A percentile compares a stretch with the other conserved stretches of the same genome.
Evolutionary conservation across 2,797 vertebrate species (phyloP).

Genomic region (Peromyscus attwateri): DNA sequence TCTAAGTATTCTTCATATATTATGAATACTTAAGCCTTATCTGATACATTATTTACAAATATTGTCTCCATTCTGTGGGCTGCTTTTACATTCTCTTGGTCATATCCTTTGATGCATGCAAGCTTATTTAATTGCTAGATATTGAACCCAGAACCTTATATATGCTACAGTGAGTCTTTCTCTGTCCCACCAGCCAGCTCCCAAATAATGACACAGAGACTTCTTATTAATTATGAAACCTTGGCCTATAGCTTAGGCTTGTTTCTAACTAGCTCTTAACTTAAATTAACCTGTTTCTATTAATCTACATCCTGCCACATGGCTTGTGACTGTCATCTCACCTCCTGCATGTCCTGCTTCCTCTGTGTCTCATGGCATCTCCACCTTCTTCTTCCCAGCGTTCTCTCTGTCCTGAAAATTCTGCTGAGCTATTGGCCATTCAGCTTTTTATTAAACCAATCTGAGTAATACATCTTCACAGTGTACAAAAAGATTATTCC

Average conservation of each 20-base stretch:
- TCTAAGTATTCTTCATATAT: slow-evolving; percentile 40
- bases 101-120: not conserved
- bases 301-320: not conserved
- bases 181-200: not conserved
- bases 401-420: not conserved
- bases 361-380: not conserved
- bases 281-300: not conserved
- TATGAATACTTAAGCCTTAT: slow-evolving; percentile 36
- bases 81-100: slow-evolving; percentile 32
- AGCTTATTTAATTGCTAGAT: not conserved
- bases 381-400: not conserved
- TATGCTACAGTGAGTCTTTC: not conserved
- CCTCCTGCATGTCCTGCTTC: not conserved
- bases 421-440: not conserved
- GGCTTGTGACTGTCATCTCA: not conserved
- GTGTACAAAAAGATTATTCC: not conserved
- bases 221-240: not conserved
- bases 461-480: not conserved
- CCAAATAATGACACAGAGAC: not conserved
- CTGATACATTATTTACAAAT: slow-evolving; percentile 41
- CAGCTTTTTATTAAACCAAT: not conserved
- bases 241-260: not conserved
- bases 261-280: not conserved
- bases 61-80: slow-evolving; percentile 21
- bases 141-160: not conserved